Base-by-base conservation (phyloP, 2,888 invertebrate species). In the Eilema caniola region DNA sequence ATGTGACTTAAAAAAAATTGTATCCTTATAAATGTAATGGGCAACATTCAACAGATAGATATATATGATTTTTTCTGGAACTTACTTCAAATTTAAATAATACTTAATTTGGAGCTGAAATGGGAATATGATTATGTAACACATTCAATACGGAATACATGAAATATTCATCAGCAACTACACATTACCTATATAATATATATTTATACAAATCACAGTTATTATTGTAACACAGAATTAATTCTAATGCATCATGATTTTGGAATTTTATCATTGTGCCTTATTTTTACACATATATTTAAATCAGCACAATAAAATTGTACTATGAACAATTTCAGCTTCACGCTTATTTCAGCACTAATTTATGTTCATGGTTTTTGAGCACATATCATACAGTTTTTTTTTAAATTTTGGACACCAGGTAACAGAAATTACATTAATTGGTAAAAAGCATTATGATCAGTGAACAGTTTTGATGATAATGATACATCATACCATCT, bases 311-410 rank as follows among this genome's bases (percentile, higher is more conserved):
- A 37, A 37, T 62, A 77, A 79, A 80, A 74, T 77, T 80, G 75
- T 78, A 72, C 62, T 76, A 77, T 76, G 14, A 76, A 80, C 77
- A 80, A 78, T 69, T 75, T 60, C 23, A 10, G 80, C 82, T 82
- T 83, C 23, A 77, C 70, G 82, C 83, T 78, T 78, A 73, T 57
- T 74, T 69, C 37, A 71, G 78, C 78, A 80, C 71, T 14, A 70
- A 67, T 76, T 76, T 82, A 67, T 74, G 75, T 70, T 74, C 71
- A 78, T 72, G 72, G 84, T 83, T 83, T 83, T 76, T 74, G 59
- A 69, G 79, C 83, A 83, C 79, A 37, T 78, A 72, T 69, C 70
- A 80, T 59, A 60, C 3, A 37, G 69, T 69, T 73, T 75, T 69
- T 73, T 75, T 72, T 63, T 67, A 57, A 62, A 28, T 61, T 78